A percentile compares a stretch with the other conserved stretches of the same genome.
Evolutionary conservation across 2,113 vertebrate genomes (phyloP).

Genomic region (Uropsilus gracilis): DNA sequence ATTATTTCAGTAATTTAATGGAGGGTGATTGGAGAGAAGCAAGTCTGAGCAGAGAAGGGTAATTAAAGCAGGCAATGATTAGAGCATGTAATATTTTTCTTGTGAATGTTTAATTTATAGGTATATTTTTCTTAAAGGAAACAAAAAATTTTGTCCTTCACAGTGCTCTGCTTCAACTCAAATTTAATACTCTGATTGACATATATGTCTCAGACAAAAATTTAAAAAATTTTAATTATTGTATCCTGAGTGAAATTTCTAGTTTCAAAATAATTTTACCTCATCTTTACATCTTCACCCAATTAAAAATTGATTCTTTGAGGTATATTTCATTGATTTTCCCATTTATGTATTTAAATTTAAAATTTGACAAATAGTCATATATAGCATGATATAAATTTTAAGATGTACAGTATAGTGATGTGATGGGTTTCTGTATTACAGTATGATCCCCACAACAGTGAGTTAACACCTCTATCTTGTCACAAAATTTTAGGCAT

Average conservation of each 20-base stretch:
- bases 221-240: neutral
- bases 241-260: neutral
- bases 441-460: too few species aligned
- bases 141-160: neutral
- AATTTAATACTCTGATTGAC: neutral
- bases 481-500: too few species aligned
- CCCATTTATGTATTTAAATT: too few species aligned
- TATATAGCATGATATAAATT: too few species aligned
- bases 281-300: neutral
- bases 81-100: neutral
- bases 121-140: neutral
- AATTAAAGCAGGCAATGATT: neutral
- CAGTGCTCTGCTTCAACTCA: neutral
- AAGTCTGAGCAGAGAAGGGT: neutral
- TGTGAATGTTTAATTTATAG: neutral
- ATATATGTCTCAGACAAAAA: too few species aligned
- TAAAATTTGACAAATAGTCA: too few species aligned
- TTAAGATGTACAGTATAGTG: too few species aligned
- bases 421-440: too few species aligned
- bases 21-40: neutral
- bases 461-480: too few species aligned
- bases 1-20: neutral
- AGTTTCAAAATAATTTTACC: neutral
- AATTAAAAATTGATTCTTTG: neutral
- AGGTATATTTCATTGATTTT: neutral